These are phyloP conservation scores for Engystomops pustulosus DNA, from an alignment of 2,113 vertebrate species.

Conservation along the genomic window DNA sequence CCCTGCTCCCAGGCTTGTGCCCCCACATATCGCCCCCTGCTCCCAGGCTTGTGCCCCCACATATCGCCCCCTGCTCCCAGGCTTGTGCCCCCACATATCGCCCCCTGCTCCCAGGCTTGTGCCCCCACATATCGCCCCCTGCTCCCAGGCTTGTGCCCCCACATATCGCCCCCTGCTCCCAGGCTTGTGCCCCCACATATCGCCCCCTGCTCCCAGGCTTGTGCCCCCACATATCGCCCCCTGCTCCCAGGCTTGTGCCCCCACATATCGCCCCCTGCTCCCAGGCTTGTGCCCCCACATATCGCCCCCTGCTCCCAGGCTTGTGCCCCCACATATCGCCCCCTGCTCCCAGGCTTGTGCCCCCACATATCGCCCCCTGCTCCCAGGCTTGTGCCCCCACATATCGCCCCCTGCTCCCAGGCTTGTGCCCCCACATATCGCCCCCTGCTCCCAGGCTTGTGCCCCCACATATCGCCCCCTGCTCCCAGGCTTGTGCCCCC, in stretches of 20 bases:
- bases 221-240: background rate
- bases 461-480: background rate
- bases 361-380: background rate
- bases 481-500: background rate
- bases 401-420: slow-evolving; percentile 1
- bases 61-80: slow-evolving; percentile 1
- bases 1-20: slow-evolving; percentile 13
- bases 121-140: background rate
- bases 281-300: background rate
- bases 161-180: background rate
- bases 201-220: slow-evolving; percentile 17
- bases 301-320: slow-evolving; percentile 6
- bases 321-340: background rate
- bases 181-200: background rate
- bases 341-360: slow-evolving; percentile 13
- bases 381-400: background rate
- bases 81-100: background rate
- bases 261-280: background rate
- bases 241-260: slow-evolving; percentile 11
- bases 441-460: slow-evolving; percentile 14
- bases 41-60: background rate
- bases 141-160: background rate
- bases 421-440: background rate
- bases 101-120: slow-evolving; percentile 14
- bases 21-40: background rate